Conservation (phyloP, 1,140 invertebrate species). For the Parasteatoda tepidariorum region DNA sequence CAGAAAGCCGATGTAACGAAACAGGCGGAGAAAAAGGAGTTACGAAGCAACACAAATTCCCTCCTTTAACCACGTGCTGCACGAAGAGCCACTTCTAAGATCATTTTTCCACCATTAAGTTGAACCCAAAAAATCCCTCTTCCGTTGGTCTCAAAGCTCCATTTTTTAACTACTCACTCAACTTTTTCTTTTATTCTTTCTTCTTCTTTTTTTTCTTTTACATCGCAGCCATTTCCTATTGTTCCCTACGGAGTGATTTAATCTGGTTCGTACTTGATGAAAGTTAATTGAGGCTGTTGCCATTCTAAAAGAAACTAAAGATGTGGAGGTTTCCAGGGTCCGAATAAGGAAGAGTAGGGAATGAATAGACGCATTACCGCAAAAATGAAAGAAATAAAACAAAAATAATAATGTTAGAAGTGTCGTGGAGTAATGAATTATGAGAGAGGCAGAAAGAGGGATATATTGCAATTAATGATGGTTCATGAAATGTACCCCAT, state of each 20-base stretch:
- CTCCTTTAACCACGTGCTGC: too few species aligned
- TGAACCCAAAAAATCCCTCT: neutral
- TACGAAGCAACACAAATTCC: too few species aligned
- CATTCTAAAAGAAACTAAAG: neutral
- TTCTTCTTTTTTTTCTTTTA: neutral
- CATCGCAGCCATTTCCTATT: neutral
- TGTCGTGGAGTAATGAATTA: conserved; percentile 3
- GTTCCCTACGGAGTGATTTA: conserved; percentile 13
- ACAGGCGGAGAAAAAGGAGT: too few species aligned
- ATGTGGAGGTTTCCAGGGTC: neutral
- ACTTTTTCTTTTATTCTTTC: neutral
- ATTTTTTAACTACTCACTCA: neutral
- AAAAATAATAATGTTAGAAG: neutral
- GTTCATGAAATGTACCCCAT: neutral
- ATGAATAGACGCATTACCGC: neutral
- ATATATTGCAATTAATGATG: neutral
- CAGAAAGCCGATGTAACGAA: too few species aligned
- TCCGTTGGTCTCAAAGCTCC: neutral
- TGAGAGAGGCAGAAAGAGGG: neutral
- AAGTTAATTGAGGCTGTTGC: conserved; percentile 20
- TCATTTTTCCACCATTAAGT: neutral
- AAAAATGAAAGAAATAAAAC: neutral
- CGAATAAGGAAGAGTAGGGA: neutral
- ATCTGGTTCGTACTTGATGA: conserved; percentile 2
- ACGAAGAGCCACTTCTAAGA: neutral